Percentiles rank a stretch among this genome's conserved stretches.
Conservation (phyloP, 2,888 invertebrate species). For the Brenthis hecate region DNA sequence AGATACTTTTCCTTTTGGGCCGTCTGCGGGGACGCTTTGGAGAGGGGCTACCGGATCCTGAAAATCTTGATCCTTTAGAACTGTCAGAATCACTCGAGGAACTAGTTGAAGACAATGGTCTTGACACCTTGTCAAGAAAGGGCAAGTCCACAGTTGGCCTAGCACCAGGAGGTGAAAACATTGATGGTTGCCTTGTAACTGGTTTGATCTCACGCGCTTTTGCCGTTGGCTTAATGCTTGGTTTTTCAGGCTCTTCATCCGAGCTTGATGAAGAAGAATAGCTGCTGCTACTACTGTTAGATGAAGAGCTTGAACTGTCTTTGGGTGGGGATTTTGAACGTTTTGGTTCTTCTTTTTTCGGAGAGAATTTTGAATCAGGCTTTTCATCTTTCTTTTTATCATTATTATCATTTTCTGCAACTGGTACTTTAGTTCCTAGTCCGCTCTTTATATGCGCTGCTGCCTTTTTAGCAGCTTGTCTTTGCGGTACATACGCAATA, state of each 20-base stretch:
- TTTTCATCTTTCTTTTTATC: constrained; percentile 74
- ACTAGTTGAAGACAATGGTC: constrained; percentile 84
- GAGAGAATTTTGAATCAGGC: constrained; percentile 59
- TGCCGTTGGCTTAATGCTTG: constrained; percentile 64
- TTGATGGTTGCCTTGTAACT: constrained; percentile 58
- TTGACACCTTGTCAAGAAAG: constrained; percentile 91
- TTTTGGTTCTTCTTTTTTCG: constrained; percentile 76
- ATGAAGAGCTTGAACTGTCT: constrained; percentile 79
- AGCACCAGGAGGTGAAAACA: constrained; percentile 75
- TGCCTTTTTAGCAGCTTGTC: constrained; percentile 95
- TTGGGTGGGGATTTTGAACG: constrained; percentile 57
- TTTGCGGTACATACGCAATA: constrained; percentile 92
- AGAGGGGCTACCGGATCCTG: constrained; percentile 68
- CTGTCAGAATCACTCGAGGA: constrained; percentile 84
- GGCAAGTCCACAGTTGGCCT: constrained; percentile 86
- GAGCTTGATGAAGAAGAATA: constrained; percentile 84
- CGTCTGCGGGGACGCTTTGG: constrained; percentile 72
- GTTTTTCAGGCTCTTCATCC: constrained; percentile 80
- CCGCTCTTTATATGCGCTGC: constrained; percentile 94
- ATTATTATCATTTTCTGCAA: constrained; percentile 57
- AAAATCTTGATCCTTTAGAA: constrained; percentile 67
- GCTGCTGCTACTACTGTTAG: constrained; percentile 79
- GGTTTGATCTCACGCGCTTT: constrained; percentile 76
- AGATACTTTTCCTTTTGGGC: constrained; percentile 66
- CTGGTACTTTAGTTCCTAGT: constrained; percentile 81